Evolutionary conservation across 1,140 invertebrate species (phyloP).

Genomic region (Ericerus pela): DNA sequence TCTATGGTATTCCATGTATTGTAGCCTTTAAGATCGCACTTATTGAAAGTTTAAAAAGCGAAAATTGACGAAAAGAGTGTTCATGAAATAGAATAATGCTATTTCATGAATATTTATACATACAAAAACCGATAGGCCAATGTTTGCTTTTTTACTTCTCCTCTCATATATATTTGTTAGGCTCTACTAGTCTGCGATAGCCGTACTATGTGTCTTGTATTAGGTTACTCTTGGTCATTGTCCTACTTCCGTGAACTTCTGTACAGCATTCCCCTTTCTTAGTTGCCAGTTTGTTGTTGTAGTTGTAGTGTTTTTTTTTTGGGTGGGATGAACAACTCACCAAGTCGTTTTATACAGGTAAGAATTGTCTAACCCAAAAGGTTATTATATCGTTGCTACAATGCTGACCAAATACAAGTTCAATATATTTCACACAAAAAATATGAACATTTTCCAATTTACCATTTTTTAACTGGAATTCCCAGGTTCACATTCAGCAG

Average conservation of each 20-base stretch:
- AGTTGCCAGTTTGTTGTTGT: not conserved
- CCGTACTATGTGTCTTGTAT: slow-evolving; percentile 4
- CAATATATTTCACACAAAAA: too few relatives aligned
- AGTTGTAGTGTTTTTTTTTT: too few relatives aligned
- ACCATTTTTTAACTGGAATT: too few relatives aligned
- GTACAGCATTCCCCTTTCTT: slow-evolving; percentile 10
- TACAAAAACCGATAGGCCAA: not conserved
- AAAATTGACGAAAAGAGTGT: not conserved
- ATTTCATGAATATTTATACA: slow-evolving; percentile 7
- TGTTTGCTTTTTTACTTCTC: slow-evolving; percentile 1
- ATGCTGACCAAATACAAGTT: too few relatives aligned
- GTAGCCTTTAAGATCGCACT: too few relatives aligned
- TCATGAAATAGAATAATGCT: slow-evolving; percentile 1
- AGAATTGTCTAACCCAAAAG: too few relatives aligned
- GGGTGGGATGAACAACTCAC: slow-evolving; percentile 9
- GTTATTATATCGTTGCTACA: too few relatives aligned
- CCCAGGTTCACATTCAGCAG: too few relatives aligned
- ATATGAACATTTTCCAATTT: too few relatives aligned
- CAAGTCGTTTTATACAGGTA: too few relatives aligned
- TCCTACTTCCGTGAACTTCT: slow-evolving; percentile 11
- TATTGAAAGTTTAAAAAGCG: slow-evolving; percentile 3
- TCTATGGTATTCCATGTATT: too few relatives aligned
- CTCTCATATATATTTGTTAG: too few relatives aligned
- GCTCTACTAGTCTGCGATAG: slow-evolving; percentile 4
- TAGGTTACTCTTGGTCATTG: slow-evolving; percentile 9